Evolutionary conservation across 1,140 invertebrate genomes (phyloP).

Genomic region (Hylyphantes graminicola): DNA sequence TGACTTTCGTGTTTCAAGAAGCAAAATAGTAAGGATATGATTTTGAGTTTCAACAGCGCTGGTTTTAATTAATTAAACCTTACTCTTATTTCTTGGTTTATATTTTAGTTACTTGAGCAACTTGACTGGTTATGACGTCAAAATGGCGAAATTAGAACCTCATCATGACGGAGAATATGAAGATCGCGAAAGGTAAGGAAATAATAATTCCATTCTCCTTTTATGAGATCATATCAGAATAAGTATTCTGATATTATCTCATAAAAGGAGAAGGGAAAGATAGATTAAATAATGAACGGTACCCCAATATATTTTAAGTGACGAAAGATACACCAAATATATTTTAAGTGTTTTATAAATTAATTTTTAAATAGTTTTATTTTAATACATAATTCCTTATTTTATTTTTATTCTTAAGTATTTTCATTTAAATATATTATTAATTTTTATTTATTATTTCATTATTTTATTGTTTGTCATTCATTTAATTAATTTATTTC

Average conservation of each 20-base stretch:
- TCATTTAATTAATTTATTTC: too few species aligned
- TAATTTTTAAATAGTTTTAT: too few species aligned
- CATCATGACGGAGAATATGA: conserved; percentile 73
- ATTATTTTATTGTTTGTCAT: too few species aligned
- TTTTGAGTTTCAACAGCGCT: neutral
- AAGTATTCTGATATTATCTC: neutral
- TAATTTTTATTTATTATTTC: too few species aligned
- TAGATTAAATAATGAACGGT: neutral
- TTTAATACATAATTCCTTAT: too few species aligned
- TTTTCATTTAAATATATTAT: too few species aligned
- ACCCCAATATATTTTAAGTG: too few species aligned
- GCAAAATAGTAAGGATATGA: neutral
- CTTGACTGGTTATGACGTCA: conserved; percentile 80
- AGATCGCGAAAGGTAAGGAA: conserved; percentile 73
- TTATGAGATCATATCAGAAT: neutral
- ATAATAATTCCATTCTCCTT: neutral
- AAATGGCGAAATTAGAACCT: conserved; percentile 81
- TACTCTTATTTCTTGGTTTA: neutral
- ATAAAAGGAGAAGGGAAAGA: neutral
- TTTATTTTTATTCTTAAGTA: too few species aligned
- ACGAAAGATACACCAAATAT: too few species aligned
- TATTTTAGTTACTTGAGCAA: conserved; percentile 74
- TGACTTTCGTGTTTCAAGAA: too few species aligned
- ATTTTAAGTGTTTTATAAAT: too few species aligned
- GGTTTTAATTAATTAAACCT: neutral